Conservation (phyloP, 2,113 vertebrate genomes). For the Larimichthys polyactis region DNA sequence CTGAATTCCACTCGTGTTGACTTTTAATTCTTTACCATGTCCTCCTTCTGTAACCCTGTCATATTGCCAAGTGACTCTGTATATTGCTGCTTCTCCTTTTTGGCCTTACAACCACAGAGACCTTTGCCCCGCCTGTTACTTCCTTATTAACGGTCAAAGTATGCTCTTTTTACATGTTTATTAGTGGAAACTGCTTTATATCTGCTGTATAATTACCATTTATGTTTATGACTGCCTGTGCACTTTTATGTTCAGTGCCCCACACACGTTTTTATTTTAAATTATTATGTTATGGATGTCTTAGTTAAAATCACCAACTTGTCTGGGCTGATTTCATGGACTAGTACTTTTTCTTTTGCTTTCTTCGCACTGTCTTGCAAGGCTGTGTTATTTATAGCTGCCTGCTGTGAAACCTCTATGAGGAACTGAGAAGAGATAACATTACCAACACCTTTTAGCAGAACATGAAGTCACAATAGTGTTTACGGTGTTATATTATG, state of each 20-base stretch:
- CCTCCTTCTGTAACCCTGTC: conserved; percentile 62
- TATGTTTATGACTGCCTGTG: neutral
- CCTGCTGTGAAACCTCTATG: conserved; percentile 11
- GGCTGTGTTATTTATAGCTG: conserved; percentile 39
- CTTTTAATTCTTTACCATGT: conserved; percentile 70
- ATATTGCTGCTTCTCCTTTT: conserved; percentile 76
- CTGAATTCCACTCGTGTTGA: conserved; percentile 54
- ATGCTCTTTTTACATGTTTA: conserved; percentile 31
- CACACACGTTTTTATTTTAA: no score
- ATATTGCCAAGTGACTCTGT: conserved; percentile 48
- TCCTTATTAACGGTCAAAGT: conserved; percentile 73
- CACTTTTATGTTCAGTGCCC: neutral
- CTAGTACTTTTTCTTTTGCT: neutral
- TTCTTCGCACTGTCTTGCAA: neutral
- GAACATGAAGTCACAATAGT: neutral
- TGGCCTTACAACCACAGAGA: conserved; percentile 51
- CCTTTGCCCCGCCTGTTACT: conserved; percentile 76
- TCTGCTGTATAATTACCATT: neutral
- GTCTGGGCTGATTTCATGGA: conserved; percentile 3
- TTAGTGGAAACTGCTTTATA: neutral
- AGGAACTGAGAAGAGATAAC: conserved; percentile 35
- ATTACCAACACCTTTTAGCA: neutral
- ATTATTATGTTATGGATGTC: neutral
- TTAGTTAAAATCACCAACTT: neutral
- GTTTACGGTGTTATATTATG: conserved; percentile 19